Conservation (phyloP, 2,113 vertebrate species). For the Caranx melampygus region DNA sequence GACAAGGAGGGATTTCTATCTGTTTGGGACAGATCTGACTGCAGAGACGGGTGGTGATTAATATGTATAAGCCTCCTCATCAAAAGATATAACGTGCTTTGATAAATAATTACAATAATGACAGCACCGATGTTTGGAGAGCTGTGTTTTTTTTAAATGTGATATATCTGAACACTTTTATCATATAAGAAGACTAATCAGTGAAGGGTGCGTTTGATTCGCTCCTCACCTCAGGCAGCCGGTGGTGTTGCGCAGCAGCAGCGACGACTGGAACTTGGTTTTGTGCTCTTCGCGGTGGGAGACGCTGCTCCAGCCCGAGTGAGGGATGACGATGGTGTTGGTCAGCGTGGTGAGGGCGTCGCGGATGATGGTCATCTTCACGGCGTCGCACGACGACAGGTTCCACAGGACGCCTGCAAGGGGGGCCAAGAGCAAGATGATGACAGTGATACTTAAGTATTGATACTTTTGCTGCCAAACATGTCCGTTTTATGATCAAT, state of each 20-base stretch:
- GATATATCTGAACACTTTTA: background rate
- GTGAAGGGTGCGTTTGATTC: background rate
- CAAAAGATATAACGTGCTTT: background rate
- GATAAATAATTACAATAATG: background rate
- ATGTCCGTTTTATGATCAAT: too few species aligned
- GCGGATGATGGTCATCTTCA: slow-evolving; percentile 98
- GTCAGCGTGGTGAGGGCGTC: slow-evolving; percentile 94
- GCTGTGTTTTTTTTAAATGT: background rate
- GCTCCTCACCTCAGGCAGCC: slow-evolving; percentile 93
- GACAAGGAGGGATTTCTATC: background rate
- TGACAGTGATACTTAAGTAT: too few species aligned
- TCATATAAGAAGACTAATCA: background rate
- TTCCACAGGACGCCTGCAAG: slow-evolving; percentile 95
- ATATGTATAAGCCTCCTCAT: background rate
- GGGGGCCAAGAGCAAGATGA: background rate
- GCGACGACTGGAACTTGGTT: slow-evolving; percentile 95
- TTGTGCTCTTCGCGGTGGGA: slow-evolving; percentile 93
- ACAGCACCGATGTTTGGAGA: background rate
- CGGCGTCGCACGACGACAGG: slow-evolving; percentile 95
- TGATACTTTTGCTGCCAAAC: too few species aligned
- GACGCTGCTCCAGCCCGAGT: slow-evolving; percentile 96
- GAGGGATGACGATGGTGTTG: slow-evolving; percentile 96
- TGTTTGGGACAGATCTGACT: background rate
- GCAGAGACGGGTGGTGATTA: background rate
- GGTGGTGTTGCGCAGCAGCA: slow-evolving; percentile 95